Evolutionary conservation across 2,888 invertebrate genomes (phyloP).

Genomic region (Nemotelus nigrinus): DNA sequence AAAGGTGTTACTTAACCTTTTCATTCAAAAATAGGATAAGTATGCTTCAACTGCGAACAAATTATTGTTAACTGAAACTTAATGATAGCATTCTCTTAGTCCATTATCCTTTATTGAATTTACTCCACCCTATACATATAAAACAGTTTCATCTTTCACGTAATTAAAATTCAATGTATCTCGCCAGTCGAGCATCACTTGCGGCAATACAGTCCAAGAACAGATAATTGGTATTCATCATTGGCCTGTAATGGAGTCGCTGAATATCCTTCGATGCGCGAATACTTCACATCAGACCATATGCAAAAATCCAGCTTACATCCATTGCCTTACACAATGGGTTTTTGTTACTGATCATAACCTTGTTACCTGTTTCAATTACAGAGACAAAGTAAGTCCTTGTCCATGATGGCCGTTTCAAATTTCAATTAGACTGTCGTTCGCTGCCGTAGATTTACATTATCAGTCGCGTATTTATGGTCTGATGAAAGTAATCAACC

Average conservation of each 20-base stretch:
- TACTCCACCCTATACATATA: too few species aligned
- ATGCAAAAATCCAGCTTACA: background rate
- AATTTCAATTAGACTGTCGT: slow-evolving; percentile 53
- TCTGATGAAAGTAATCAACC: slow-evolving; percentile 53
- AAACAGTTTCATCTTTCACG: slow-evolving; percentile 39
- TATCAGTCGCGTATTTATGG: slow-evolving; percentile 52
- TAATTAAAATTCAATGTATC: slow-evolving; percentile 39
- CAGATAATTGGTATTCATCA: slow-evolving; percentile 40
- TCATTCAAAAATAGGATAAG: too few species aligned
- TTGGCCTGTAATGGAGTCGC: slow-evolving; percentile 17
- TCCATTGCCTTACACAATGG: background rate
- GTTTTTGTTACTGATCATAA: slow-evolving; percentile 56
- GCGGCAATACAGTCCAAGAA: slow-evolving; percentile 24
- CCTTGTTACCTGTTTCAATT: slow-evolving; percentile 65
- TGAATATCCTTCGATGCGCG: background rate
- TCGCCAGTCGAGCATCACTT: slow-evolving; percentile 20
- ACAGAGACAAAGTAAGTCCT: slow-evolving; percentile 60
- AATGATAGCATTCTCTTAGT: too few species aligned
- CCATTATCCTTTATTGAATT: too few species aligned
- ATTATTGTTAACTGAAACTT: too few species aligned
- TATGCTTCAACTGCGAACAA: too few species aligned
- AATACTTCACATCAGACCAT: background rate
- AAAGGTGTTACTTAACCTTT: too few species aligned
- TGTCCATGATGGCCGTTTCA: slow-evolving; percentile 52
- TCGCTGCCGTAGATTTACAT: slow-evolving; percentile 45